Base-by-base conservation (phyloP, 2,797 vertebrate genomes). In the Clarias pachynema region DNA sequence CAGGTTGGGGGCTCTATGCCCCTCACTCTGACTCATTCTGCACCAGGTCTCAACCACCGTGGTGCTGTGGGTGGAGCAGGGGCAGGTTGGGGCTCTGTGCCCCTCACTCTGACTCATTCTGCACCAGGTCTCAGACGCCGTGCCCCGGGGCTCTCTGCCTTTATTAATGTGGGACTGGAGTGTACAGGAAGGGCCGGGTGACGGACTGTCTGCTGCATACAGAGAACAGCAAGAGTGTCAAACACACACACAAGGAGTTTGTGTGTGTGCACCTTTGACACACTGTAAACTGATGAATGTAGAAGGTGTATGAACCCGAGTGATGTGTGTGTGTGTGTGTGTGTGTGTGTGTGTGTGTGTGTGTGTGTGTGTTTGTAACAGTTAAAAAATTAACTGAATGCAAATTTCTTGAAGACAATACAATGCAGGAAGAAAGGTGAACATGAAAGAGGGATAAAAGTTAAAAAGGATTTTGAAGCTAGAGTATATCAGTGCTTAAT, bases 81-180 rank as follows among this genome's bases (percentile, higher is more conserved):
- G 68, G 68, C 31, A 69, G 66, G 34, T 37, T 40, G 18, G 34
- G 56, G 56, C 75, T 34, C 57, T 15, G 4, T 62, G 22, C 89
- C 89, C 63, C 81, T 88, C 49, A 83, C 84, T 89, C 85, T 69
- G 83, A 89, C 86, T 90, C 83, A 92, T 91, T 88, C 88, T 90
- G 84, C 69, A 73, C 84, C 63, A 63, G 79, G 86, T 89, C 84
- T 81, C 79, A 90, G 89, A 86, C 87, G 86, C 80, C 84, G 26
- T 89, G 87, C 88, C 91, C 89, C 74, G 86, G 88, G 88, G 89
- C 89, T 72, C 66, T 20, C 44, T 70, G 77, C 60, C 75, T 87
- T 90, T 90, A 91, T 89, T 90, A 87, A 86, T 89, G 84, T 91
- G 89, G 89, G 87, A 91, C 79, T 84, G 84, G 85, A 85, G 81